These are phyloP conservation scores for Sepiola atlantica DNA, from an alignment of 2,888 invertebrate species.

Conservation along the genomic window DNA sequence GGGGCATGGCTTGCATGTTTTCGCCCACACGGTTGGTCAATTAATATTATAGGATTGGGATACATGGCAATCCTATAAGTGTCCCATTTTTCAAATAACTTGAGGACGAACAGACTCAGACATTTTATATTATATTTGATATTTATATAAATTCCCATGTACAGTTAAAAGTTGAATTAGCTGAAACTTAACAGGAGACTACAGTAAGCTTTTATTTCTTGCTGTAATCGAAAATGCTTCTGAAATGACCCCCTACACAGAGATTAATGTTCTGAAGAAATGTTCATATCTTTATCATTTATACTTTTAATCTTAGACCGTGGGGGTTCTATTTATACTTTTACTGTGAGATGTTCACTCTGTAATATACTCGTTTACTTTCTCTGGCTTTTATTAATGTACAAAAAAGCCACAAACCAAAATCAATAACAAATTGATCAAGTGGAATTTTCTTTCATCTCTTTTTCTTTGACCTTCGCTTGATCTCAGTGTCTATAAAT, in stretches of 20 bases:
- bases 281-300: neutral
- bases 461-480: neutral
- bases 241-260: neutral
- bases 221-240: neutral
- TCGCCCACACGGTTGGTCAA: too few species aligned
- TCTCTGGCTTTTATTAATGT: neutral
- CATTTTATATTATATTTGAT: too few species aligned
- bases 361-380: neutral
- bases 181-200: neutral
- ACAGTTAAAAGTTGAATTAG: too few species aligned
- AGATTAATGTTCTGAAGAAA: neutral
- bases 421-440: slow-evolving; percentile 18
- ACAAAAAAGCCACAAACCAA: neutral
- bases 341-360: neutral
- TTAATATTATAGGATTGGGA: too few species aligned
- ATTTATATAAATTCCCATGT: too few species aligned
- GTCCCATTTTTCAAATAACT: too few species aligned
- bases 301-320: neutral
- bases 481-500: neutral
- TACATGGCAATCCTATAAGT: too few species aligned
- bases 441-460: neutral
- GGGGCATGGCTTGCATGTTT: too few species aligned
- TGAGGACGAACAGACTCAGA: too few species aligned
- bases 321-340: neutral
- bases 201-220: neutral